These are phyloP conservation scores for Nomada hirtipes DNA, from an alignment of 2,888 invertebrate genomes.

Conservation along the genomic window DNA sequence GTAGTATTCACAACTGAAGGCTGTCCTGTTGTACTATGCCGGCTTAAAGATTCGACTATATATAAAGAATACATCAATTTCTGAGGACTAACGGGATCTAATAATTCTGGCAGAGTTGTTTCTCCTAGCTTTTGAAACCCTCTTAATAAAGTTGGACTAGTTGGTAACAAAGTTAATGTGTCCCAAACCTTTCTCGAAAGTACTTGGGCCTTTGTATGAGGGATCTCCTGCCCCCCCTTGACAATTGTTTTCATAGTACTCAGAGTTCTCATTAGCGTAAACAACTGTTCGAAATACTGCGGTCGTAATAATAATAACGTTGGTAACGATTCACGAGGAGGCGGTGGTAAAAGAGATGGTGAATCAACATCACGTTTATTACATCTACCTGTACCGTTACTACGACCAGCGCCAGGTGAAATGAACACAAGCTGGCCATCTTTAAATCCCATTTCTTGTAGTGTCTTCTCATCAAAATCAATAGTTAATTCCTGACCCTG, in stretches of 20 bases:
- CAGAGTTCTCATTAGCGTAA: constrained; percentile 95
- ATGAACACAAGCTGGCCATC: constrained; percentile 97
- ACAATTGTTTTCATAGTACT: constrained; percentile 93
- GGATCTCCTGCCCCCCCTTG: constrained; percentile 89
- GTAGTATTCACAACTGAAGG: constrained; percentile 62
- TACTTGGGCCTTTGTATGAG: constrained; percentile 93
- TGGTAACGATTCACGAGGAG: constrained; percentile 93
- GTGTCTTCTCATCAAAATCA: constrained; percentile 95
- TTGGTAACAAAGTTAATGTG: constrained; percentile 95
- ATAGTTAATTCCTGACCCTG: constrained; percentile 96
- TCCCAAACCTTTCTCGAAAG: constrained; percentile 97
- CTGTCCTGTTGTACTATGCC: constrained; percentile 71
- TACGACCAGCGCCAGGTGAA: constrained; percentile 92
- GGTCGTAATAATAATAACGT: constrained; percentile 93
- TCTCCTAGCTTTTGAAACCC: constrained; percentile 92
- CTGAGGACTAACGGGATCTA: constrained; percentile 95
- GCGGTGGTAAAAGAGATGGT: constrained; percentile 94
- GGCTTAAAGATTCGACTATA: constrained; percentile 92
- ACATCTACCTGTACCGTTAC: constrained; percentile 83
- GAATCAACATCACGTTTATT: constrained; percentile 90
- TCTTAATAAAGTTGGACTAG: constrained; percentile 93
- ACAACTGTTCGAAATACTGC: constrained; percentile 95
- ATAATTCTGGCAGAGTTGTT: constrained; percentile 89
- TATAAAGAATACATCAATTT: constrained; percentile 98
- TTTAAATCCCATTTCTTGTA: constrained; percentile 96